Conservation (phyloP, 2,888 invertebrate species). For the Molanna angustata region DNA sequence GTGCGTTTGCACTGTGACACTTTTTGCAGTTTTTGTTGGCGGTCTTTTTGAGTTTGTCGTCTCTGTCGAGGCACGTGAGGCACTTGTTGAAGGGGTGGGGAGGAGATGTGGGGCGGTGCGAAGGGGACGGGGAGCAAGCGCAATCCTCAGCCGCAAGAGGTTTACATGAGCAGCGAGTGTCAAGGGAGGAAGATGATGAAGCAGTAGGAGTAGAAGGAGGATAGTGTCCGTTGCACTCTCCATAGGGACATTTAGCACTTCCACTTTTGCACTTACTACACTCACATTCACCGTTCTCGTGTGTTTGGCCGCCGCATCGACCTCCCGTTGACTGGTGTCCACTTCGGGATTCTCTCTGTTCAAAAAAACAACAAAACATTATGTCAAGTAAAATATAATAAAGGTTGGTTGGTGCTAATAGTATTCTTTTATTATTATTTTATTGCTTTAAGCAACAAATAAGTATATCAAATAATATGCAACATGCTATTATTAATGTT, state of each 20-base stretch:
- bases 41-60: conserved; percentile 42
- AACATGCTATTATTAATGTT: too few species aligned
- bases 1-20: conserved; percentile 48
- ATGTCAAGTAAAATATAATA: too few species aligned
- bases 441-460: too few species aligned
- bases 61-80: conserved; percentile 14
- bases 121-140: not conserved
- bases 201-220: conserved; percentile 4
- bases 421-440: too few species aligned
- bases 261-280: conserved; percentile 42
- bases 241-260: conserved; percentile 41
- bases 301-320: conserved; percentile 37
- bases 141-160: conserved; percentile 8
- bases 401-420: too few species aligned
- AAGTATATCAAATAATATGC: too few species aligned
- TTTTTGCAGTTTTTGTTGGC: conserved; percentile 44
- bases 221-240: conserved; percentile 46
- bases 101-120: not conserved
- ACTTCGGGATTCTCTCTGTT: conserved; percentile 40
- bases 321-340: conserved; percentile 10
- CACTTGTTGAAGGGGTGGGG: conserved; percentile 21
- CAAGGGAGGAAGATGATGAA: conserved; percentile 9
- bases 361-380: not conserved
- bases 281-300: conserved; percentile 41
- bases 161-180: not conserved